Conservation (phyloP, 2,888 invertebrate species). For the Drosophila monieri region DNA sequence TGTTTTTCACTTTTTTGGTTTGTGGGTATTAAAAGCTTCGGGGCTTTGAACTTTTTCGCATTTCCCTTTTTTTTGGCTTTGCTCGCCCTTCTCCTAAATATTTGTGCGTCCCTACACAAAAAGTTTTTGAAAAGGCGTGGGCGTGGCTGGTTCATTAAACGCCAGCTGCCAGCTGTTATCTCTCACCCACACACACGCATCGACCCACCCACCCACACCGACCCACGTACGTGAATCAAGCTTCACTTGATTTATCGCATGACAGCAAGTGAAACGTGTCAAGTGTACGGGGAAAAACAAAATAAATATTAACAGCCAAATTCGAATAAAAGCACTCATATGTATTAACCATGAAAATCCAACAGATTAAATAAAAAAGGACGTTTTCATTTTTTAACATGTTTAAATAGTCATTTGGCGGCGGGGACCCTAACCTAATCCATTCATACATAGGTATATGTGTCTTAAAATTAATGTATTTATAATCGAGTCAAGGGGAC, state of each 20-base stretch:
- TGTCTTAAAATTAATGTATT: slow-evolving; percentile 61
- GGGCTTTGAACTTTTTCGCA: slow-evolving; percentile 11
- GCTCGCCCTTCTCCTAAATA: slow-evolving; percentile 7
- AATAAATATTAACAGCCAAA: slow-evolving; percentile 70
- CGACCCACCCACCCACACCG: slow-evolving; percentile 11
- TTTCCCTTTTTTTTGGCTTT: slow-evolving; percentile 10
- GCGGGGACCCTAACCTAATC: neutral
- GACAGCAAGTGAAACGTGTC: slow-evolving; percentile 68
- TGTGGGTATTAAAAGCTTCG: slow-evolving; percentile 10
- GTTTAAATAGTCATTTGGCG: slow-evolving; percentile 53
- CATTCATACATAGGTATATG: neutral
- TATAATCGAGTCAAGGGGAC: slow-evolving; percentile 69
- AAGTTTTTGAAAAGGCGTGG: slow-evolving; percentile 60
- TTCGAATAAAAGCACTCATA: slow-evolving; percentile 48
- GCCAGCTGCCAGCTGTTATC: slow-evolving; percentile 76
- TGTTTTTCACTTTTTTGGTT: slow-evolving; percentile 13
- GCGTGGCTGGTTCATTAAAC: slow-evolving; percentile 73
- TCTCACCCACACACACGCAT: slow-evolving; percentile 40
- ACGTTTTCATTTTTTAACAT: slow-evolving; percentile 29
- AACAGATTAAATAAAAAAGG: slow-evolving; percentile 22
- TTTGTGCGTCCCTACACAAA: slow-evolving; percentile 55
- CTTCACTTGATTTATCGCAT: slow-evolving; percentile 71
- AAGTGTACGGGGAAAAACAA: slow-evolving; percentile 59
- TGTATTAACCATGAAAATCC: slow-evolving; percentile 27
- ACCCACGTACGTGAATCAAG: slow-evolving; percentile 1